phyloP scores from a whole-genome alignment of 2,797 vertebrate species.

The Gallinago nigripennis region DNA sequence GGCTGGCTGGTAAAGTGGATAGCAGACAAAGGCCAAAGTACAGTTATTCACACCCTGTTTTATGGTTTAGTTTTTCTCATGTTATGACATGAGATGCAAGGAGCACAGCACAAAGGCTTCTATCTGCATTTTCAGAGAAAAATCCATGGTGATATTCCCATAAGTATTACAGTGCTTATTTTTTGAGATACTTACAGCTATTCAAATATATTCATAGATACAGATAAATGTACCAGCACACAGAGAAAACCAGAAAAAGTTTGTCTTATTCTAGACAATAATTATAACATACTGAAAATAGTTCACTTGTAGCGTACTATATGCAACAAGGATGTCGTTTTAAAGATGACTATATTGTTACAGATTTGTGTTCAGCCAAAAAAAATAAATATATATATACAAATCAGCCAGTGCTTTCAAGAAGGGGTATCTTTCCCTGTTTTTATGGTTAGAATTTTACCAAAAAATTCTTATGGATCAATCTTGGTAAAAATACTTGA shows the following conservation, averaged over 20 bases:
- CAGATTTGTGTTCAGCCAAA: not conserved
- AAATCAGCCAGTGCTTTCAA: not conserved
- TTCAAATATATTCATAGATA: not conserved
- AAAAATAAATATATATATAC: not conserved
- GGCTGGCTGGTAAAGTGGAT: constrained; percentile 7
- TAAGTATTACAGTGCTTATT: not conserved
- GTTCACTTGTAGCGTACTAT: not conserved
- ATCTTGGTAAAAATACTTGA: not conserved
- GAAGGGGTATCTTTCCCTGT: not conserved
- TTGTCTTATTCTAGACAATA: not conserved
- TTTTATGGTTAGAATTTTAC: not conserved
- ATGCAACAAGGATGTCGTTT: not conserved
- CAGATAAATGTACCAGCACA: not conserved
- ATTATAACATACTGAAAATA: not conserved
- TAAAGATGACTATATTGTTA: not conserved
- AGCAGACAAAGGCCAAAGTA: constrained; percentile 30
- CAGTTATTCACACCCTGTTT: constrained; percentile 50
- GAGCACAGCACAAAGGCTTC: not conserved
- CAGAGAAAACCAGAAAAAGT: not conserved
- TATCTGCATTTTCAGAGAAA: not conserved
- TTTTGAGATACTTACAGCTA: not conserved
- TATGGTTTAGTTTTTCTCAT: constrained; percentile 45
- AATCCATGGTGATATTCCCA: not conserved
- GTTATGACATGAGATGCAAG: constrained; percentile 26
- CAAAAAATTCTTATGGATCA: not conserved